Conservation (phyloP, 2,113 vertebrate species). For the Polypterus bichir region DNA sequence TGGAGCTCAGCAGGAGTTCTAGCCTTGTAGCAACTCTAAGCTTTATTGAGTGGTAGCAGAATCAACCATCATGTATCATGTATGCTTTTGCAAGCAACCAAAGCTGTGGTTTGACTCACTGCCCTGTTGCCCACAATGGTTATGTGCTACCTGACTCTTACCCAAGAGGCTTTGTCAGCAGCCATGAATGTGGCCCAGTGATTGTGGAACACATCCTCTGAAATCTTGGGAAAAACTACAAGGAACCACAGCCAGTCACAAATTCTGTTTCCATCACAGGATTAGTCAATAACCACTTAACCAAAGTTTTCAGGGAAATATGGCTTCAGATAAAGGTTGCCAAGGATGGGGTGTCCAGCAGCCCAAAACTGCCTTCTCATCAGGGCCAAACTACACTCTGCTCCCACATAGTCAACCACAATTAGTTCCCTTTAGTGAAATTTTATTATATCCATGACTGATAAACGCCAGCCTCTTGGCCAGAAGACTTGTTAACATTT, state of each 20-base stretch:
- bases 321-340: slow-evolving; percentile 69
- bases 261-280: slow-evolving; percentile 68
- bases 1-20: too few species aligned
- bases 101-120: too few species aligned
- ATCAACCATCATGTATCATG: too few species aligned
- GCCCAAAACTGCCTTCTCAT: slow-evolving; percentile 47
- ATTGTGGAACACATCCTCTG: slow-evolving; percentile 69
- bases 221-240: slow-evolving; percentile 68
- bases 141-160: too few species aligned
- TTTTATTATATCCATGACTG: too few species aligned
- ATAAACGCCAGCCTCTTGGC: too few species aligned
- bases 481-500: too few species aligned
- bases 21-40: too few species aligned
- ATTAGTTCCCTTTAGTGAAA: slow-evolving; percentile 54
- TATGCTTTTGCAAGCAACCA: too few species aligned
- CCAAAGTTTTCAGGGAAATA: slow-evolving; percentile 68
- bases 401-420: slow-evolving; percentile 58
- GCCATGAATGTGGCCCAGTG: slow-evolving; percentile 51
- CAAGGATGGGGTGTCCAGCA: slow-evolving; percentile 57
- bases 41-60: too few species aligned
- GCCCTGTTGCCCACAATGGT: too few species aligned
- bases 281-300: slow-evolving; percentile 67
- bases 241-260: slow-evolving; percentile 59
- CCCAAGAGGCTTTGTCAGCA: too few species aligned
- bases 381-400: slow-evolving; percentile 56